These are phyloP conservation scores for Dicentrarchus labrax DNA, from an alignment of 2,113 vertebrate species.

Conservation along the genomic window DNA sequence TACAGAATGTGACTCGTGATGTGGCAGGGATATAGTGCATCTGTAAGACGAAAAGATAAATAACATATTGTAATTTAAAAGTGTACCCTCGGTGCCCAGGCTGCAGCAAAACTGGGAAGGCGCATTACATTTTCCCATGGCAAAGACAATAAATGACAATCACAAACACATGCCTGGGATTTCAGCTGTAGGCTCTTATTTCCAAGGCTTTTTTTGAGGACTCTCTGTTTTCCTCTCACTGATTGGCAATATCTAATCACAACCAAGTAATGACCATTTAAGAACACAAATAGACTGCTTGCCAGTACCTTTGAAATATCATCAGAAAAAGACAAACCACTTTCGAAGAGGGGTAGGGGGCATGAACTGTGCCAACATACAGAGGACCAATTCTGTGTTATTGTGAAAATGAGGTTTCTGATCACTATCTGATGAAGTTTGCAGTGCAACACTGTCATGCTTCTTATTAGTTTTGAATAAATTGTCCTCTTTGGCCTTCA, in stretches of 20 bases:
- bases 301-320: conserved; percentile 52
- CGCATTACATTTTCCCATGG: conserved; percentile 71
- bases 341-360: conserved; percentile 9
- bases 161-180: conserved; percentile 81
- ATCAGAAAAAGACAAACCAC: conserved; percentile 41
- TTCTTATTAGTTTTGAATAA: conserved; percentile 33
- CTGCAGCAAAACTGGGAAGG: conserved; percentile 50
- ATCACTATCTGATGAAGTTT: conserved; percentile 19
- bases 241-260: conserved; percentile 81
- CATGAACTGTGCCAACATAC: conserved; percentile 12
- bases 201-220: conserved; percentile 63
- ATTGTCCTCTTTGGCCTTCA: conserved; percentile 15
- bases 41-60: conserved; percentile 45
- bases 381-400: conserved; percentile 12
- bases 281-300: conserved; percentile 40
- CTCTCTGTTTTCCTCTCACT: conserved; percentile 59
- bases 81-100: conserved; percentile 50
- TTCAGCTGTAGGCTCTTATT: conserved; percentile 75
- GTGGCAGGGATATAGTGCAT: not conserved
- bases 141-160: conserved; percentile 82
- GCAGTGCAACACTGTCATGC: not conserved
- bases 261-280: conserved; percentile 63
- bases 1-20: not conserved
- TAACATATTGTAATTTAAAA: conserved; percentile 43
- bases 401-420: conserved; percentile 17